Base-by-base conservation (phyloP, 2,113 vertebrate species). In the Colius striatus region DNA sequence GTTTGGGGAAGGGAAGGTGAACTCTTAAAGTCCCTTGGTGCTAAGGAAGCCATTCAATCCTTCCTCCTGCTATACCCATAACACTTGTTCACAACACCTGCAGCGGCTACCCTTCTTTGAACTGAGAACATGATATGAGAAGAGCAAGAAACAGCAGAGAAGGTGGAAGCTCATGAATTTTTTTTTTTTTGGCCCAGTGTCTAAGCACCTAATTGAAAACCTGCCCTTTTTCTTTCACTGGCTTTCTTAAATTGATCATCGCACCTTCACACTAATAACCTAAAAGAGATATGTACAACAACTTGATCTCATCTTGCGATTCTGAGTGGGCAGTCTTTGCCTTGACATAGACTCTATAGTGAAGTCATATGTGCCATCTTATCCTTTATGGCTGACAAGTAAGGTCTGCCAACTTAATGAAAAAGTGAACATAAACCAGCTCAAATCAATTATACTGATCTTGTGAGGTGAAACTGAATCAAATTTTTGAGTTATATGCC, bases 11-110 rank as follows among this genome's bases (percentile, higher is more conserved):
- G 10, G 54, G 66, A 72, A 73, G 66, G 30, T 71, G 62, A 84
- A 23, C 53, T 84, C n/a, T 70, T 36, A 9, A 51, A 5, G 13
- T 50, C 13, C 20, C 25, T 45, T 18, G 5, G 7, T 77, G 29
- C 55, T 61, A 72, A 43, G 17, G 54, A 83, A 89, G 34, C 30
- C 18, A 4, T 67, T 71, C 22, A 5, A 78, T 50, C 20, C 43
- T 87, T 30, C 27, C 34, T 50, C 25, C 30, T 93, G 26, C 43
- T 19, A 0, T 38, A 53, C 6, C 26, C 0, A 0, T 32, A 58
- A 62, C 53, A 20, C n/a, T 54, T 71, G 55, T 32, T 88, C 63
- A 22, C 12, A 65, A 2, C 7, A 43, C 22, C 30, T 71, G 57
- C 32, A 43, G 38, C 47, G 34, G 12, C 22, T 29, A 29, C 6